Evolutionary conservation across 2,888 invertebrate species (phyloP), one percentile per base, ranked within the genome.

Genomic region (Amphiduros pacificus): DNA sequence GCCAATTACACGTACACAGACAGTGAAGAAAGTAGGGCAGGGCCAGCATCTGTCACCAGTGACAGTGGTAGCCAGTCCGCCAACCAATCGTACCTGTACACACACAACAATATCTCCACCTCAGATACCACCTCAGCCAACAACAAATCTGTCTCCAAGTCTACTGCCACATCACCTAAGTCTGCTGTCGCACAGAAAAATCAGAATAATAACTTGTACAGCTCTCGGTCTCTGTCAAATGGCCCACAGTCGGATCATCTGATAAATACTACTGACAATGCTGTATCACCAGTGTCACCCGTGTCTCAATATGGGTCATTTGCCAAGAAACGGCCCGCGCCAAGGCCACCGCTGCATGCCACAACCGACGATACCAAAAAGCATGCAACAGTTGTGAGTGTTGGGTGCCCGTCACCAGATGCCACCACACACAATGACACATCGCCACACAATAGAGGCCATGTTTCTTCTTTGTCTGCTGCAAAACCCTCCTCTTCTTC

Each of bases 291-390:
- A n/a, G 22, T 22, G n/a, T 44, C 44, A 6, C 44, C 44, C n/a
- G 44, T 44, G 44, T 44, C 44, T 4, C 44, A n/a, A 20, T 9
- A 20, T 6, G 44, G 44, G 44, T 44, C 44, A 4, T 44, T 2
- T 20, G 29, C 50, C 50, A 58, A 58, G 27, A 58, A 58, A 48
- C 58, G 58, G 36, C 58, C 31, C n/a, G 58, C 58, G 50, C 58
- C 58, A 32, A 22, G 31, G 31, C 58, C 58, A 24, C 58, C 58
- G 24, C 44, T 20, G n/a, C 22, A 9, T n/a, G 22, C 44, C 6
- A 20, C 44, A n/a, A n/a, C 44, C n/a, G 44, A 44, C 20, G 44
- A 44, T 44, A 44, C 20, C 44, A 44, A 44, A 44, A 44, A 44
- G 22, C 44, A 44, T 44, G 44, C 44, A 44, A 22, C n/a, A n/a